phyloP scores from a whole-genome alignment of 2,888 invertebrate genomes.

The Cantharis lateralis region DNA sequence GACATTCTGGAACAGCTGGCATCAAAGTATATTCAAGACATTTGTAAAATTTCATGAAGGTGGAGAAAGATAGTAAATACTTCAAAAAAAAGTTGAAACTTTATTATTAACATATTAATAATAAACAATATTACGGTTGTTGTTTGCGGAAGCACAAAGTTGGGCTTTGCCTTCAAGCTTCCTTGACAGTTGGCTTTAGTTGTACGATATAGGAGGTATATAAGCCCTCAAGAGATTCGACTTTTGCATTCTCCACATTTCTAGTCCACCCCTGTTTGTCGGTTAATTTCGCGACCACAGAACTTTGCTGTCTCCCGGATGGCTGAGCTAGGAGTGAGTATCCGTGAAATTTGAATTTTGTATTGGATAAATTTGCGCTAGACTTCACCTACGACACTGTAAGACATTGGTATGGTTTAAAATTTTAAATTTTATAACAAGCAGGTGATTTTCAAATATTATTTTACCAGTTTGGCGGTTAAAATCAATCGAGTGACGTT shows the following conservation, averaged over 20 bases:
- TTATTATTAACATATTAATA: too few species aligned
- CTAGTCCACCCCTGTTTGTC: neutral
- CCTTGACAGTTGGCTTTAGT: too few species aligned
- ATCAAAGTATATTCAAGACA: too few species aligned
- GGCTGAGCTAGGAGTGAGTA: neutral
- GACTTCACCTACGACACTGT: neutral
- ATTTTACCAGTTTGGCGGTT: neutral
- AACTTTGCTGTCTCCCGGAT: neutral
- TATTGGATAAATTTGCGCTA: neutral
- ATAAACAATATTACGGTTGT: too few species aligned
- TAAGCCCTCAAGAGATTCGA: too few species aligned
- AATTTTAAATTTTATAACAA: neutral
- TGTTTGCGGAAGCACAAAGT: too few species aligned
- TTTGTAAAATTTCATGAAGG: too few species aligned
- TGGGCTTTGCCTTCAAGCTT: too few species aligned
- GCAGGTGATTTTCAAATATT: neutral
- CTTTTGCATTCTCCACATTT: neutral
- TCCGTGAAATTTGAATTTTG: neutral
- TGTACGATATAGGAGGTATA: too few species aligned
- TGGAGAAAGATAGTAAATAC: too few species aligned
- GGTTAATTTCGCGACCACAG: neutral
- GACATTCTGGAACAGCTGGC: too few species aligned
- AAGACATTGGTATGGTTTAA: neutral
- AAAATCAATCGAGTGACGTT: neutral
- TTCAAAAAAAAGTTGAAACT: too few species aligned